Base-by-base conservation (phyloP, 2,113 vertebrate genomes). In the Nematolebias whitei region DNA sequence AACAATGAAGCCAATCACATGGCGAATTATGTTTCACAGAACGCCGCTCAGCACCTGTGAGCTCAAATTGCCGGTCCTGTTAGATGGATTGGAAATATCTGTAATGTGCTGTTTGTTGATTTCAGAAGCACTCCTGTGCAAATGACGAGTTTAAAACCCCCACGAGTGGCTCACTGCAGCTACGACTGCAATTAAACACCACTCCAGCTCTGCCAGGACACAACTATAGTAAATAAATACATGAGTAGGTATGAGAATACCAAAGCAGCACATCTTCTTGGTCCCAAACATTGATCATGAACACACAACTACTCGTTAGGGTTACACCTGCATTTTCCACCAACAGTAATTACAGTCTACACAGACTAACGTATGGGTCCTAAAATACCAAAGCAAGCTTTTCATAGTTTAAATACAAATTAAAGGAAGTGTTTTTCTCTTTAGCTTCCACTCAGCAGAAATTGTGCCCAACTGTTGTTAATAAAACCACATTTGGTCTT, bases 1-100 rank as follows among this genome's bases (percentile, higher is more conserved):
- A 51, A 86, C 78, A 83, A 80, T 86, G 78, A 55, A 78, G 64
- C 64, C 82, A 87, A 87, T 87, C 73, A 72, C 78, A 81, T 47
- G 74, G 67, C 32, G 48, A 78, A 80, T 86, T 82, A 83, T 66
- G 67, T 71, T 74, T 78, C 81, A 60, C 66, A 78, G 63, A 52
- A 43, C 2, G 32, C 48, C 5, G 44, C 73, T 43, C 58, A 39
- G 62, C 85, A 86, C 82, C 84, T 89, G 82, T 51, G 2, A 69
- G 67, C 47, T 53, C 48, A 71, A 69, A 74, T 54, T 58, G 51
- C 67, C 45, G 0, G 53, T 45, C 24, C 63, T 74, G 74, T 61
- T 64, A 58, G 67, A 48, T 35, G 55, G 56, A 50, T 29, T 71
- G 76, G 47, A 76, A 73, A 72, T 76, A 75, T 63, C 23, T 40